phyloP scores from a whole-genome alignment of 1,140 invertebrate species.

The Mya arenaria region DNA sequence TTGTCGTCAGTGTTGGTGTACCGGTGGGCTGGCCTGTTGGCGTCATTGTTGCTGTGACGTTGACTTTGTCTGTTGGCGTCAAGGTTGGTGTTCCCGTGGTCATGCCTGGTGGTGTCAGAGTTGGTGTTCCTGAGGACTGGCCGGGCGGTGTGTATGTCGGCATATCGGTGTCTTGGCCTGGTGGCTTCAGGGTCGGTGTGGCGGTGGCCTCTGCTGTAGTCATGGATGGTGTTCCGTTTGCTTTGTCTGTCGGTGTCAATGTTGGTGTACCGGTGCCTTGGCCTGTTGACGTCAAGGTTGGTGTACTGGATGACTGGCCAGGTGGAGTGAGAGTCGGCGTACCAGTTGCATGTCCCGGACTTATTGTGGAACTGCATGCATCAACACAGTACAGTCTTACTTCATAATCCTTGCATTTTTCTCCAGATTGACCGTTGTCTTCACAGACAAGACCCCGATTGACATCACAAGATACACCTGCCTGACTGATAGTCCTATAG shows the following conservation, averaged over 20 bases:
- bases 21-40: slow-evolving; percentile 34
- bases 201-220: neutral
- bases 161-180: neutral
- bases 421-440: slow-evolving; percentile 62
- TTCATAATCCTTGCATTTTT: slow-evolving; percentile 68
- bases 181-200: slow-evolving; percentile 38
- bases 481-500: slow-evolving; percentile 58
- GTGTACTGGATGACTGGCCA: neutral
- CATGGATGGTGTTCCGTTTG: slow-evolving; percentile 10
- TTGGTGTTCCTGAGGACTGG: neutral
- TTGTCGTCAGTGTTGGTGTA: slow-evolving; percentile 22
- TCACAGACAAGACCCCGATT: slow-evolving; percentile 69
- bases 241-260: neutral
- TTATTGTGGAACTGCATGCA: slow-evolving; percentile 59
- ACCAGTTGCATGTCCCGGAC: too few species aligned
- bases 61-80: neutral
- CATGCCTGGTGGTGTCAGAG: neutral
- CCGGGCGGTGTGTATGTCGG: slow-evolving; percentile 10
- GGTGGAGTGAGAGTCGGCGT: slow-evolving; percentile 46
- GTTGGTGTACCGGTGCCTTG: slow-evolving; percentile 18
- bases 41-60: slow-evolving; percentile 22
- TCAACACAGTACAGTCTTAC: slow-evolving; percentile 69
- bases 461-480: slow-evolving; percentile 67
- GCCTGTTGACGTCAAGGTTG: slow-evolving; percentile 14
- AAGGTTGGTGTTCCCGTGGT: slow-evolving; percentile 16